phyloP scores from a whole-genome alignment of 2,888 invertebrate species.

The Apoderus coryli region DNA sequence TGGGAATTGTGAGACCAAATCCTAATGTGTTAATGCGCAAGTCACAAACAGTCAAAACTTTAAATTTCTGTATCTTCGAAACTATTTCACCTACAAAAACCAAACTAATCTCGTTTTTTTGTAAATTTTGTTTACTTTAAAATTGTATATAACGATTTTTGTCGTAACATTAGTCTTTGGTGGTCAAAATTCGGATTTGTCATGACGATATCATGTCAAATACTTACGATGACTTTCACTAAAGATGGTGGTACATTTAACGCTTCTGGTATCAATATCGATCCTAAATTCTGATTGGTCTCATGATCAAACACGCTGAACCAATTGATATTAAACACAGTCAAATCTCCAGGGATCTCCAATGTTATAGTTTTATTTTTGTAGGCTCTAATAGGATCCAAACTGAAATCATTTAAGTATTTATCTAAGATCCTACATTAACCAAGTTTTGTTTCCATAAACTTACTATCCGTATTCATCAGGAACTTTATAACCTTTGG shows the following conservation, averaged over 20 bases:
- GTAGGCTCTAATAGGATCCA: slow-evolving; percentile 65
- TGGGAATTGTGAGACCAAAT: not conserved
- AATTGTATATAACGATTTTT: too few relatives aligned
- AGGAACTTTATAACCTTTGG: slow-evolving; percentile 68
- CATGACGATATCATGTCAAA: too few relatives aligned
- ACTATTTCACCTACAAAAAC: too few relatives aligned
- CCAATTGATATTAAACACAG: slow-evolving; percentile 75
- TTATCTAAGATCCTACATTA: not conserved
- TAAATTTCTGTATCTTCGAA: too few relatives aligned
- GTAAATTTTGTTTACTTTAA: too few relatives aligned
- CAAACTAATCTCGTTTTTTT: too few relatives aligned
- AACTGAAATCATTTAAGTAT: slow-evolving; percentile 34
- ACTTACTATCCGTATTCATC: slow-evolving; percentile 89
- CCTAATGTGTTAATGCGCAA: too few relatives aligned
- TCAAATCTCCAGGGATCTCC: slow-evolving; percentile 65
- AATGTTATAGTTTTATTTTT: slow-evolving; percentile 56
- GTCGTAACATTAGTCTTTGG: too few relatives aligned
- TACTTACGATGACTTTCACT: slow-evolving; percentile 40
- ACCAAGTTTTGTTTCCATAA: slow-evolving; percentile 4
- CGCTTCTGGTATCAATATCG: slow-evolving; percentile 61
- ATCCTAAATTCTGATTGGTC: slow-evolving; percentile 52
- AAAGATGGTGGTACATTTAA: slow-evolving; percentile 80
- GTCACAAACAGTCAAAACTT: too few relatives aligned
- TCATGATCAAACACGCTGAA: slow-evolving; percentile 63
- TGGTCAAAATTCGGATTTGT: too few relatives aligned